phyloP scores from a whole-genome alignment of 2,888 invertebrate species.

The Euproctis similis region DNA sequence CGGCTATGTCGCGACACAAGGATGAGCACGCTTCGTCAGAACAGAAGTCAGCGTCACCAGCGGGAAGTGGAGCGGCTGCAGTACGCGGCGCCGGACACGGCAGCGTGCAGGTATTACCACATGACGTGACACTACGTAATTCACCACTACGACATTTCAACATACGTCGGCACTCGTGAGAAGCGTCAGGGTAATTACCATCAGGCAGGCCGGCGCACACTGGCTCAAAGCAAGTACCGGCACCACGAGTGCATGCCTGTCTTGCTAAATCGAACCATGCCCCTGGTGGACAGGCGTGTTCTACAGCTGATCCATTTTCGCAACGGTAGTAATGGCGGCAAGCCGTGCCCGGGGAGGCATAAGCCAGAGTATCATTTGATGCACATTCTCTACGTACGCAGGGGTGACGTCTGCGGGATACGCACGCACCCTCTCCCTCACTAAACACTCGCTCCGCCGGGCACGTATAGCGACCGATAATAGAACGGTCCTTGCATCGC shows the following conservation, averaged over 20 bases:
- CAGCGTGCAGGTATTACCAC: slow-evolving; percentile 34
- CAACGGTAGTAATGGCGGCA: slow-evolving; percentile 77
- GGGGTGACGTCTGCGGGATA: slow-evolving; percentile 43
- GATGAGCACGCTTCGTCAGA: slow-evolving; percentile 64
- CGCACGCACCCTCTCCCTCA: slow-evolving; percentile 56
- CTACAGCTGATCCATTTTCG: slow-evolving; percentile 58
- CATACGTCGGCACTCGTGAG: slow-evolving; percentile 72
- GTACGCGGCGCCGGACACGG: slow-evolving; percentile 60
- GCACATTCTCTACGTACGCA: slow-evolving; percentile 60
- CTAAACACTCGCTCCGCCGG: slow-evolving; percentile 56
- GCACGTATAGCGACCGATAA: slow-evolving; percentile 51
- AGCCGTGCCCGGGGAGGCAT: slow-evolving; percentile 73
- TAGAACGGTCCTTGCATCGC: slow-evolving; percentile 47
- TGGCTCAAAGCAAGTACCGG: slow-evolving; percentile 77
- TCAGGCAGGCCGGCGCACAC: slow-evolving; percentile 75
- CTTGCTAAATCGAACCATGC: slow-evolving; percentile 74
- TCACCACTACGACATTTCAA: slow-evolving; percentile 67
- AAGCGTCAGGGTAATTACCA: slow-evolving; percentile 74
- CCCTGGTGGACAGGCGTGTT: slow-evolving; percentile 69
- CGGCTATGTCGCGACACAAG: slow-evolving; percentile 64
- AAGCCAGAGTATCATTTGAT: slow-evolving; percentile 50
- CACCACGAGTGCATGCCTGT: slow-evolving; percentile 69
- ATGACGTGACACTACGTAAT: slow-evolving; percentile 50
- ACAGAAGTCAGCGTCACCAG: slow-evolving; percentile 69
- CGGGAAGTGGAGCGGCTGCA: slow-evolving; percentile 59